Base-by-base conservation (phyloP, 2,113 vertebrate genomes). In the Sceloporus tristichus region DNA sequence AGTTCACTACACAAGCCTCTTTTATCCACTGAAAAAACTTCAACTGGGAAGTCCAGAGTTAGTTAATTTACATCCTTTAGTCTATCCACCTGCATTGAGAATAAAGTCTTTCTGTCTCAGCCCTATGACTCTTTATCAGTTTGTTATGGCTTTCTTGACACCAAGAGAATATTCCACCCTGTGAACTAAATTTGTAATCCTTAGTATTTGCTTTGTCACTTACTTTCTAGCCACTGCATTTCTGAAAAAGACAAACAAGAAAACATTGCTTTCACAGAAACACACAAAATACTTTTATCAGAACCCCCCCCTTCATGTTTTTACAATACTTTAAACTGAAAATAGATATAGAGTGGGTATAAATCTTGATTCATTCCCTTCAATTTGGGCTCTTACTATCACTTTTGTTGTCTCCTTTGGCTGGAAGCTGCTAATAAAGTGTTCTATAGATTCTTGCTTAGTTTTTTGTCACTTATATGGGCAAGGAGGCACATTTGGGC, bases 71-170 rank as follows among this genome's bases (percentile, higher is more conserved):
- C 76, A n/a, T 66, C 40, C 9, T 78, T 85, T n/a, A 76, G 71
- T 70, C 14, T 65, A 13, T 81, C 59, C 3, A 78, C 19, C 56
- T 89, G 9, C 62, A 68, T 79, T 87, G 87, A 82, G 62, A 59
- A 79, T 82, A n/a, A 68, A 86, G 79, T 85, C 59, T 73, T 94
- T 87, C 70, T 74, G 53, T 82, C 53, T 68, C 11, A 82, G 42
- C 82, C 91, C 83, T 84, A 34, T 89, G 23, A 89, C 90, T 91
- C 89, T 34, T 93, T 93, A 92, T 86, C 79, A 91, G 84, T 56
- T 68, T 89, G 92, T 92, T 84, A 90, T 91, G 38, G 85, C 38
- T 89, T 25, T 74, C 79, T 92, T 93, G 90, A 86, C 59, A 89
- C 85, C 73, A 18, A 75, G 78, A 91, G 88, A 89, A 88, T 81